Evolutionary conservation across 2,888 invertebrate genomes (phyloP).

Genomic region (Apantesis nais): DNA sequence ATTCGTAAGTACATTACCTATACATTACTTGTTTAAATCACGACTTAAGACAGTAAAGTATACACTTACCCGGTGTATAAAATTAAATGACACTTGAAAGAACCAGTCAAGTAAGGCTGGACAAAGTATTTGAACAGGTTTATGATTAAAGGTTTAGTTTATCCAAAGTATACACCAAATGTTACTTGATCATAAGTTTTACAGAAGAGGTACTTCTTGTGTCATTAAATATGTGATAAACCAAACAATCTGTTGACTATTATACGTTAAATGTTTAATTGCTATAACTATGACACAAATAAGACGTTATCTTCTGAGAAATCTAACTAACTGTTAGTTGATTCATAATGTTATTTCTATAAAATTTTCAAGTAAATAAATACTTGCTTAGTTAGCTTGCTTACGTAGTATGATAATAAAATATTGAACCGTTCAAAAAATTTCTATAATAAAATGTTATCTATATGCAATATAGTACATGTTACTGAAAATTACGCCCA

Average conservation of each 20-base stretch:
- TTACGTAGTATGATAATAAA: background rate
- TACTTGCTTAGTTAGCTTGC: background rate
- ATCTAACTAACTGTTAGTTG: background rate
- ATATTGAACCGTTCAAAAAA: background rate
- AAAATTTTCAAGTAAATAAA: background rate
- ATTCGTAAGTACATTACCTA: background rate
- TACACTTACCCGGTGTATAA: background rate
- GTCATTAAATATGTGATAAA: background rate
- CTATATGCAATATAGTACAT: too few relatives aligned
- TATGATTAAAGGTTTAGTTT: background rate
- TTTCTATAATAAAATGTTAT: background rate
- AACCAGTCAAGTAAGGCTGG: slow-evolving; percentile 21
- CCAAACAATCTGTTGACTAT: background rate
- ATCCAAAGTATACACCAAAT: background rate
- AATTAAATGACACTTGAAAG: slow-evolving; percentile 13
- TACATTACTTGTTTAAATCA: background rate
- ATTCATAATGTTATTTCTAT: background rate
- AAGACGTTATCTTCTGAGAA: background rate
- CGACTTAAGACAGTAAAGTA: background rate
- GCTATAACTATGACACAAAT: background rate
- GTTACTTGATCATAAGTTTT: slow-evolving; percentile 2
- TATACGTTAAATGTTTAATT: background rate
- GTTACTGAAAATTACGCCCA: too few relatives aligned
- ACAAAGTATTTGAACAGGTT: slow-evolving; percentile 6
- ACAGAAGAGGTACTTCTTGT: background rate